Evolutionary conservation across 2,113 vertebrate genomes (phyloP).

Genomic region (Junco hyemalis): DNA sequence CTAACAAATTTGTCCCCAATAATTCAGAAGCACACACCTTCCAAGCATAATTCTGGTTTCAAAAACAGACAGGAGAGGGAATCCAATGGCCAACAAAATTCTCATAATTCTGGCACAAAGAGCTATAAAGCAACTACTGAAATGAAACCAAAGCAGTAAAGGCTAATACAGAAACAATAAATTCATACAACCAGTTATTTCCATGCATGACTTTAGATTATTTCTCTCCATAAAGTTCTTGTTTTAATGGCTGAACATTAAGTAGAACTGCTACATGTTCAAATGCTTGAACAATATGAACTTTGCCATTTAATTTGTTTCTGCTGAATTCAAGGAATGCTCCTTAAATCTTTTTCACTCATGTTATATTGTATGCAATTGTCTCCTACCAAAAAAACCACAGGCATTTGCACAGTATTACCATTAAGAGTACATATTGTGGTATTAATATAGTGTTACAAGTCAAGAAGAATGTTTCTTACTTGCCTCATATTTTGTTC

Average conservation of each 20-base stretch:
- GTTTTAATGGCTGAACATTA: not conserved
- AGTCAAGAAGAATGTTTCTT: not conserved
- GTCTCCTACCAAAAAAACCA: not conserved
- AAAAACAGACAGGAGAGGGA: not conserved
- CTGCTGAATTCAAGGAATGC: not conserved
- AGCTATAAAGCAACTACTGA: not conserved
- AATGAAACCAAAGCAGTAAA: not conserved
- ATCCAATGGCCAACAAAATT: not conserved
- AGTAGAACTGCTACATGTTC: not conserved
- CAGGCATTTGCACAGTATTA: rapidly evolving
- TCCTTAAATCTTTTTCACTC: not conserved
- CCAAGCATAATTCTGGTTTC: not conserved
- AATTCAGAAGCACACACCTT: not conserved
- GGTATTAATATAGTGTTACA: not conserved
- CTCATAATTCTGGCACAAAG: not conserved
- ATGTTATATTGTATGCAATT: rapidly evolving
- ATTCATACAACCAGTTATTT: not conserved
- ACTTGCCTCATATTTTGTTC: not conserved
- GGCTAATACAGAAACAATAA: not conserved
- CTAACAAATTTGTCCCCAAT: not conserved
- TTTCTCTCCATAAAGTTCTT: not conserved
- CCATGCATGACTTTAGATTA: not conserved
- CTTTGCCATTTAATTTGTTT: not conserved
- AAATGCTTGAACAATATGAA: not conserved
- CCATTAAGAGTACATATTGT: not conserved